Evolutionary conservation across 2,113 vertebrate species (phyloP).

Genomic region (Danio rerio): DNA sequence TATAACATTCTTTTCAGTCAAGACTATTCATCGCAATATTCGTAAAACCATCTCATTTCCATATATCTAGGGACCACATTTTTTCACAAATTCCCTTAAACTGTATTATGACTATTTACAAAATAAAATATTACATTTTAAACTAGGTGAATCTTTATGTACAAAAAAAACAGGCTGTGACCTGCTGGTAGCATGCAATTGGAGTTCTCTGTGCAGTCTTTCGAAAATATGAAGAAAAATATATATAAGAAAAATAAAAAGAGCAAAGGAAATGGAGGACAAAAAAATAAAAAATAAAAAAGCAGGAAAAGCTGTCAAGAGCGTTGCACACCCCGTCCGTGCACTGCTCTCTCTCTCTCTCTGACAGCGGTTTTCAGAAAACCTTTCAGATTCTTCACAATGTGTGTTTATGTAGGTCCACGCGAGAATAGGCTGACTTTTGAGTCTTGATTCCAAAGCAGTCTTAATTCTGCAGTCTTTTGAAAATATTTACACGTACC

Average conservation of each 20-base stretch:
- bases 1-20: slow-evolving; percentile 99
- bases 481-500: slow-evolving; percentile 98
- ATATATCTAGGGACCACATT: slow-evolving; percentile 96
- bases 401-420: slow-evolving; percentile 76
- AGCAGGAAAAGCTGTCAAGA: slow-evolving; percentile 65
- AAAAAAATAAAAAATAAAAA: slow-evolving; percentile 9
- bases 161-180: slow-evolving; percentile 84
- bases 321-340: slow-evolving; percentile 82
- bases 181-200: slow-evolving; percentile 86
- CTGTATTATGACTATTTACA: slow-evolving; percentile 97
- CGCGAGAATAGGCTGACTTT: slow-evolving; percentile 81
- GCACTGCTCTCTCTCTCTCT: slow-evolving; percentile 69
- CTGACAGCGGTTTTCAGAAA: slow-evolving; percentile 77
- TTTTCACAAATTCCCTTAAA: slow-evolving; percentile 88
- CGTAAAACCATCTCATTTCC: slow-evolving; percentile 82
- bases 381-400: slow-evolving; percentile 73
- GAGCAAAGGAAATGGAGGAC: slow-evolving; percentile 19
- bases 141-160: slow-evolving; percentile 95
- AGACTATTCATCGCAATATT: slow-evolving; percentile 95
- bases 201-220: slow-evolving; percentile 83
- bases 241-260: neutral
- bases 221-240: slow-evolving; percentile 54
- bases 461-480: slow-evolving; percentile 86
- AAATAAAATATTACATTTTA: slow-evolving; percentile 96
- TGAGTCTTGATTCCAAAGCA: slow-evolving; percentile 80